Evolutionary conservation across 1,140 invertebrate genomes (phyloP).

Genomic region (Bicyclus anynana): DNA sequence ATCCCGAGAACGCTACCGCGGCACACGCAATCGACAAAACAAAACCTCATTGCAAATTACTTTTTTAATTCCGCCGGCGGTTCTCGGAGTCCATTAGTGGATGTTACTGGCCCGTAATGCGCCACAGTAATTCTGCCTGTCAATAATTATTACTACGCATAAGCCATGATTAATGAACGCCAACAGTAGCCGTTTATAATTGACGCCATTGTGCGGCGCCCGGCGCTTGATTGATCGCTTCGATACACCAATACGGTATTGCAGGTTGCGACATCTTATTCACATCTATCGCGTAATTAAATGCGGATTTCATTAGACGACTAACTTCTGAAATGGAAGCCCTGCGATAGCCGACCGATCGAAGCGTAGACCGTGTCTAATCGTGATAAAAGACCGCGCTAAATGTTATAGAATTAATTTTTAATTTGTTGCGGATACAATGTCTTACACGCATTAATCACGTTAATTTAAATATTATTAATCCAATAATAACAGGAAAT

Average conservation of each 20-base stretch:
- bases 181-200: constrained; percentile 60
- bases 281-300: constrained; percentile 53
- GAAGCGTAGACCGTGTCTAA: constrained; percentile 11
- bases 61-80: constrained; percentile 21
- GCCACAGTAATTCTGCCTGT: constrained; percentile 54
- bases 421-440: constrained; percentile 1
- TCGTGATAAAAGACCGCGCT: constrained; percentile 1
- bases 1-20: constrained; percentile 19
- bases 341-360: constrained; percentile 12
- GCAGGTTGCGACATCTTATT: constrained; percentile 32
- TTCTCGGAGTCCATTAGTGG: constrained; percentile 18
- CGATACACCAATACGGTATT: constrained; percentile 33
- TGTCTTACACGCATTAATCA: not conserved
- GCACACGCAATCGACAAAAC: constrained; percentile 5
- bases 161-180: constrained; percentile 64
- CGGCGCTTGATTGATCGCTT: constrained; percentile 48
- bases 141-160: constrained; percentile 66
- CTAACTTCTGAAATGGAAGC: constrained; percentile 18
- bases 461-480: not conserved
- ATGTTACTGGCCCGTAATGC: constrained; percentile 26
- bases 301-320: constrained; percentile 52
- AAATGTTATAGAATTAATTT: not conserved
- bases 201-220: constrained; percentile 50
- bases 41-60: constrained; percentile 16
- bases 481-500: not conserved